Evolutionary conservation across 2,797 vertebrate genomes (phyloP).

Genomic region (Oceanodroma leucorhoa): DNA sequence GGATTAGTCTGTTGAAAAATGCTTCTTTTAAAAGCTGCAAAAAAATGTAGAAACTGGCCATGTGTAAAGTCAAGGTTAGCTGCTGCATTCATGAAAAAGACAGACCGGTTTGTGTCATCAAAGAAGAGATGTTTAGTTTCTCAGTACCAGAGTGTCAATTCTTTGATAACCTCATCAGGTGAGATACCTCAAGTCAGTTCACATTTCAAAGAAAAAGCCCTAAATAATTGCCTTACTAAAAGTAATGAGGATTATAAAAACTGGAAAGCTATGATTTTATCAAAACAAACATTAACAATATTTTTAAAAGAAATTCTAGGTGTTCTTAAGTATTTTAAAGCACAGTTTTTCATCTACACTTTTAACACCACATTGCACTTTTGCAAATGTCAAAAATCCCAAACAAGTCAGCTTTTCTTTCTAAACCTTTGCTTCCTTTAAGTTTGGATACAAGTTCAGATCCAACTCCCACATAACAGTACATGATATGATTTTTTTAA

Average conservation of each 20-base stretch:
- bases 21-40: not conserved
- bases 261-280: not conserved
- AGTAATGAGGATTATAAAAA: not conserved
- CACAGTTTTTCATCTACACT: not conserved
- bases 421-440: not conserved
- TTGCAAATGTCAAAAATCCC: not conserved
- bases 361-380: not conserved
- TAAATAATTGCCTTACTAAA: constrained; percentile 25
- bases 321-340: not conserved
- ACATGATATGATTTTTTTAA: fast-evolving
- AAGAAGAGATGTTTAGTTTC: constrained; percentile 22
- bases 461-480: not conserved
- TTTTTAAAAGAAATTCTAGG: not conserved
- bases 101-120: not conserved
- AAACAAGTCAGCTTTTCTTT: not conserved
- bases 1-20: constrained; percentile 45
- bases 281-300: not conserved
- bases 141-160: constrained; percentile 12
- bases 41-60: constrained; percentile 4
- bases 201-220: constrained; percentile 6
- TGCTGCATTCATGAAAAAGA: not conserved
- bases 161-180: constrained; percentile 49
- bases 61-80: constrained; percentile 22
- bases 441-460: not conserved
- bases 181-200: not conserved